These are phyloP conservation scores for Microctenopoma stevenorrisi DNA, from an alignment of 2,797 vertebrate species.

Conservation along the genomic window DNA sequence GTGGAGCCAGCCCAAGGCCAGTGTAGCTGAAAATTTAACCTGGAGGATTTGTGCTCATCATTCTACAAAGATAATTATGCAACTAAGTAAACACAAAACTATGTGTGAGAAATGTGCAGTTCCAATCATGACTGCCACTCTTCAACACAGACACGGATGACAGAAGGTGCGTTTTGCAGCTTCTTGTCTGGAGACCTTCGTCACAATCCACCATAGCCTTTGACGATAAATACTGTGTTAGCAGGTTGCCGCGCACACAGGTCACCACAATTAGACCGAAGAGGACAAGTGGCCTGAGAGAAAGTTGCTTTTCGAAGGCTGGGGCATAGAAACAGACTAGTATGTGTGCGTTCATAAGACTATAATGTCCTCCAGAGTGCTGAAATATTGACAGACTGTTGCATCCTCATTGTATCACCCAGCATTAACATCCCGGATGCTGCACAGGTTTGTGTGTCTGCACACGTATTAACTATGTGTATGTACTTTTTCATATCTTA, in stretches of 20 bases:
- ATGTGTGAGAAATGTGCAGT: slow-evolving; percentile 27
- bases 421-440: slow-evolving; percentile 32
- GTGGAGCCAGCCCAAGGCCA: slow-evolving; percentile 35
- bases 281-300: slow-evolving; percentile 75
- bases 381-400: slow-evolving; percentile 67
- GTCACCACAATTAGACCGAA: slow-evolving; percentile 60
- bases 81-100: slow-evolving; percentile 30
- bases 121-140: slow-evolving; percentile 8
- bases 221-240: slow-evolving; percentile 14
- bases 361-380: slow-evolving; percentile 40
- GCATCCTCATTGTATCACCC: slow-evolving; percentile 78
- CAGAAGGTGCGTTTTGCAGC: background rate
- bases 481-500: slow-evolving; percentile 23
- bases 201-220: slow-evolving; percentile 14
- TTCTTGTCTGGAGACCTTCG: slow-evolving; percentile 8
- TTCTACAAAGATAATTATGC: slow-evolving; percentile 53
- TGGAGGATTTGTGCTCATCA: slow-evolving; percentile 38
- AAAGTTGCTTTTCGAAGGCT: slow-evolving; percentile 55
- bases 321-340: slow-evolving; percentile 37
- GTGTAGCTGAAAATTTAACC: slow-evolving; percentile 30
- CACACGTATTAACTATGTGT: slow-evolving; percentile 26
- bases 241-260: slow-evolving; percentile 32
- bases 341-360: slow-evolving; percentile 37
- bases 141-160: slow-evolving; percentile 1
- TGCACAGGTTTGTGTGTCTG: slow-evolving; percentile 33